Evolutionary conservation across 2,113 vertebrate genomes (phyloP).

Genomic region (Cephalophus harveyi): DNA sequence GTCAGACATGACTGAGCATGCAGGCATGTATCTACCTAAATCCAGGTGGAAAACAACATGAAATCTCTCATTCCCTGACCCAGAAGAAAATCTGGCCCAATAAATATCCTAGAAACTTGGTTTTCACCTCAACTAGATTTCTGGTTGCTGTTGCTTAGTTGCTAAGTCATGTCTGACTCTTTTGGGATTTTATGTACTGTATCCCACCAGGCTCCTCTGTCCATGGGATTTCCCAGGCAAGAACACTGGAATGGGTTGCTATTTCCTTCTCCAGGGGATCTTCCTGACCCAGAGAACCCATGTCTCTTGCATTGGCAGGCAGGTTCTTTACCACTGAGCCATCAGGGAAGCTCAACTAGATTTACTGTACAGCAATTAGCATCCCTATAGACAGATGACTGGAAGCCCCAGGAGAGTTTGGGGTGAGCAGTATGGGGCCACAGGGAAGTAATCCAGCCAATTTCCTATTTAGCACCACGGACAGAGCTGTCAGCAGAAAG

Average conservation of each 20-base stretch:
- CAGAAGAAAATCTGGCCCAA: constrained; percentile 16
- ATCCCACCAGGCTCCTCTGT: background rate
- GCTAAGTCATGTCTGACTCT: background rate
- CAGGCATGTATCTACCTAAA: background rate
- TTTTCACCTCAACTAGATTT: constrained; percentile 16
- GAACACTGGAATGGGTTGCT: background rate
- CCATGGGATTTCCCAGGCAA: background rate
- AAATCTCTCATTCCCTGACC: background rate
- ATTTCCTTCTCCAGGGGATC: background rate
- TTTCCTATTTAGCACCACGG: constrained; percentile 66
- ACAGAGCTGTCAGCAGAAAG: constrained; percentile 61
- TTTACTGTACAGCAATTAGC: background rate
- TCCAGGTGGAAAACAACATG: background rate
- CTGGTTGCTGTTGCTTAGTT: background rate
- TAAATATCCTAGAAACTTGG: background rate
- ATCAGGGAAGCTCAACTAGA: background rate
- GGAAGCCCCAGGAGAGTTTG: background rate
- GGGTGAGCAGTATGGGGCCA: background rate
- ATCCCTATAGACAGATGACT: constrained; percentile 3
- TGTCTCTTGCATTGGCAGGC: background rate
- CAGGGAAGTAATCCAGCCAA: background rate
- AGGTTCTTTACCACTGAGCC: background rate
- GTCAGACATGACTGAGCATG: background rate
- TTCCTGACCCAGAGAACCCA: background rate
- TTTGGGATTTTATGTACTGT: background rate